A percentile compares a stretch with the other conserved stretches of the same genome.
phyloP scores from a whole-genome alignment of 1,140 invertebrate genomes.

The Rhynchophorus ferrugineus region DNA sequence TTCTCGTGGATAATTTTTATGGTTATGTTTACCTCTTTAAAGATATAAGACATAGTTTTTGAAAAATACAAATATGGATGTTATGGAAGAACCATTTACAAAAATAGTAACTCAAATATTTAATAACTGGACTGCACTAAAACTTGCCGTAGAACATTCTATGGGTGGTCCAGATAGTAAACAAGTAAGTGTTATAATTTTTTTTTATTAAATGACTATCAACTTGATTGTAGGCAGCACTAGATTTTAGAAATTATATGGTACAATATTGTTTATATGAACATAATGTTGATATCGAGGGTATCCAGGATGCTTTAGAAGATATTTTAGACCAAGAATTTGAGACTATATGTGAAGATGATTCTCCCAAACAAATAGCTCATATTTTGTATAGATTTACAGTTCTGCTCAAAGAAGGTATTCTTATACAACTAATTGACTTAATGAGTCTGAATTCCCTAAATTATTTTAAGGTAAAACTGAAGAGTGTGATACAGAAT shows the following conservation, averaged over 20 bases:
- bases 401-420: slow-evolving; percentile 37
- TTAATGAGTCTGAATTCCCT: too few species aligned
- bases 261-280: slow-evolving; percentile 52
- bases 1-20: too few species aligned
- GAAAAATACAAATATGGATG: too few species aligned
- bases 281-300: slow-evolving; percentile 45
- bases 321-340: slow-evolving; percentile 60
- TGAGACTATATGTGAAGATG: slow-evolving; percentile 56
- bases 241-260: slow-evolving; percentile 51
- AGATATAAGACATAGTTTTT: too few species aligned
- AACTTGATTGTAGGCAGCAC: slow-evolving; percentile 44
- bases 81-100: slow-evolving; percentile 42
- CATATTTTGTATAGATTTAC: slow-evolving; percentile 43
- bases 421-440: neutral
- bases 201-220: too few species aligned
- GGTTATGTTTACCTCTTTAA: too few species aligned
- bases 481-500: slow-evolving; percentile 29
- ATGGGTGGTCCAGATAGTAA: slow-evolving; percentile 56
- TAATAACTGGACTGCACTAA: slow-evolving; percentile 57
- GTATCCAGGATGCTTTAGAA: slow-evolving; percentile 51
- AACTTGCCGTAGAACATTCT: slow-evolving; percentile 57
- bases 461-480: slow-evolving; percentile 33
- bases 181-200: slow-evolving; percentile 48
- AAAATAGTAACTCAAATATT: slow-evolving; percentile 52
- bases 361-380: slow-evolving; percentile 50